Evolutionary conservation across 2,797 vertebrate genomes (phyloP), one percentile per base, ranked within the genome.

Genomic region (Hyperoplus lanceolatus): DNA sequence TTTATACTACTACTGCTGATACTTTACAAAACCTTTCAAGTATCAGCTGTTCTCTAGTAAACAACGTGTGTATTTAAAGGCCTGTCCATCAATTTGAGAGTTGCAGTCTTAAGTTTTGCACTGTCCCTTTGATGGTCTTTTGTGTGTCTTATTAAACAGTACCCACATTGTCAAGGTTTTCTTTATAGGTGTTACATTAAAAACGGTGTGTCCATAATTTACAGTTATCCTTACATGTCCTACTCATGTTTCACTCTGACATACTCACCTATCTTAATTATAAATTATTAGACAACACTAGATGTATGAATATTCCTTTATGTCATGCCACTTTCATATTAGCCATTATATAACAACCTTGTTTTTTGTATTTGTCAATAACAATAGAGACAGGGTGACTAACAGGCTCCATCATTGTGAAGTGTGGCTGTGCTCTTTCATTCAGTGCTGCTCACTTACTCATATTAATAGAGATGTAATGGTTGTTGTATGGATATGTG

Each of bases 381-480:
- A 12, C 14, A 57, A n/a, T 29, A 51, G 71, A 18, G 49, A 51
- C 54, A 60, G 50, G 64, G 55, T 61, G 61, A 74, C 61, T 71
- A 68, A 64, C 77, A 61, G 51, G 46, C 71, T 66, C 56, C 75
- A 79, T 87, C 74, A 81, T 45, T 51, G 21, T 84, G 58, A 70
- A 87, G 82, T 75, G 75, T 76, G 68, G 55, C 62, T 59, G 50
- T 41, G 66, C 84, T 83, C 77, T 73, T 53, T 81, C 78, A 67
- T 68, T 83, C 71, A 45, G 14, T 18, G 71, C 71, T 18, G 59
- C 71, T 81, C 75, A 76, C 81, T 81, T 81, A 73, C 75, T 76
- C 57, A 57, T 68, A 74, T 68, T 87, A 75, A 84, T 8, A 8
- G 43, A 79, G 76, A 59, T 57, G 70, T 82, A 87, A 87, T 82